Base-by-base conservation (phyloP, 2,797 vertebrate species). In the Meriones psammophilus region DNA sequence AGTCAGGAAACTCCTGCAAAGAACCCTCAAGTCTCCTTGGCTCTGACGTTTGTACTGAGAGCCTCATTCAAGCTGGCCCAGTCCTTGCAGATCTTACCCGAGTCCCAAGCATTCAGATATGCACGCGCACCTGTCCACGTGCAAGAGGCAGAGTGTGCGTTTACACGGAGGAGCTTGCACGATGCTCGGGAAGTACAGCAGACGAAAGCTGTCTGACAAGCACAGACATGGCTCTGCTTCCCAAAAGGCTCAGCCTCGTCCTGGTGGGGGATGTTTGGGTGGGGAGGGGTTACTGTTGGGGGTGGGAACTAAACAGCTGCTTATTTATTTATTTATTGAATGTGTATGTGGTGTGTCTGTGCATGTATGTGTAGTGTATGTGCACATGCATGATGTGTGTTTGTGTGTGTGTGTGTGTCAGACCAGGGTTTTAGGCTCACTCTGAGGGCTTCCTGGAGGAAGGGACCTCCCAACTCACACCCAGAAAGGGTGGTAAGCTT, bases 61-160 rank as follows among this genome's bases (percentile, higher is more conserved):
- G 54, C 46, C 62, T 78, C 54, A 36, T 74, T 74, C 91, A 22
- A 58, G 83, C n/a, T 1, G 8, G 76, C 88, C 66, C 5, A 83
- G 30, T 56, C 81, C 78, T 88, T 66, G 77, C 20, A 36, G 33
- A 5, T 36, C 94, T 42, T 39, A 91, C 90, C 79, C 92, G 80
- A 94, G 96, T 93, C 69, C 50, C 83, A 58, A 81, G 64, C 60
- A 36, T 33, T 92, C 10, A 30, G 92, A 77, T 74, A 50, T 54
- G 50, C 91, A 28, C 3, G 14, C 33, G 92, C 28, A 0, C 24
- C 0, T 69, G 13, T 97, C 96, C 89, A 69, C 58, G 73, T 56
- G 14, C 77, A 42, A 60, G 15, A 17, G 2, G 78, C 90, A 80
- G 89, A 66, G 89, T 36, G 33, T 76, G 89, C 94, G 89, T 93